Evolutionary conservation across 1,140 invertebrate species (phyloP), one percentile per base, ranked within the genome.

Genomic region (Cotesia chilonis): DNA sequence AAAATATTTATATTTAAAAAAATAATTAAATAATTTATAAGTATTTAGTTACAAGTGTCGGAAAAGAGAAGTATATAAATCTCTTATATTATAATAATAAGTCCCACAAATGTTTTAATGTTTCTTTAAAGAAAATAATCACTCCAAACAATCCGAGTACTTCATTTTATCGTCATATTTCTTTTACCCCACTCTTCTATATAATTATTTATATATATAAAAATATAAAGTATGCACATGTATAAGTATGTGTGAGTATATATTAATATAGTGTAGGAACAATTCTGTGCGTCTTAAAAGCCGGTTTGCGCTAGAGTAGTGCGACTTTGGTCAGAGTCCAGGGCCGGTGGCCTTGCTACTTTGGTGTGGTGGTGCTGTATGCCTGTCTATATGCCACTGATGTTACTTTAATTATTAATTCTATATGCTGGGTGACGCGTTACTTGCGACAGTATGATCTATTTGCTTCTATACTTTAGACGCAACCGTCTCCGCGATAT

Each of bases 281-380:
- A 55, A 55, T 55, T 17, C n/a, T 14, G n/a, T 5, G 61, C 38
- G n/a, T 64, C 61, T 64, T 64, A 54, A 70, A 20, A 59, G 52
- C 68, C 55, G 55, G 68, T 55, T 60, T 6, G 64, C 17, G 57
- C 20, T 47, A 47, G 41, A 47, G 41, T 47, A 47, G 20, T 20
- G 47, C 17, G 38, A 52, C 64, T 66, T 52, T 66, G 47, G 64
- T 66, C 47, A 51, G 47, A 66, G 64, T 66, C 64, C 64, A 52
- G 64, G 64, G 64, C 17, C 64, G 47, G 20, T 66, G 64, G 64
- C 41, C 64, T 66, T 66, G 64, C 36, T 14, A 66, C 41, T 66
- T 66, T 52, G 17, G 52, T 41, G 55, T 47, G 41, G 41, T 47
- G 41, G 41, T 47, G 41, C 41, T 10, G 41, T 47, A 47, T 47